A percentile compares a stretch with the other conserved stretches of the same genome.
Conservation (phyloP, 2,888 invertebrate genomes). For the Cataglyphis rosenhaueri region DNA sequence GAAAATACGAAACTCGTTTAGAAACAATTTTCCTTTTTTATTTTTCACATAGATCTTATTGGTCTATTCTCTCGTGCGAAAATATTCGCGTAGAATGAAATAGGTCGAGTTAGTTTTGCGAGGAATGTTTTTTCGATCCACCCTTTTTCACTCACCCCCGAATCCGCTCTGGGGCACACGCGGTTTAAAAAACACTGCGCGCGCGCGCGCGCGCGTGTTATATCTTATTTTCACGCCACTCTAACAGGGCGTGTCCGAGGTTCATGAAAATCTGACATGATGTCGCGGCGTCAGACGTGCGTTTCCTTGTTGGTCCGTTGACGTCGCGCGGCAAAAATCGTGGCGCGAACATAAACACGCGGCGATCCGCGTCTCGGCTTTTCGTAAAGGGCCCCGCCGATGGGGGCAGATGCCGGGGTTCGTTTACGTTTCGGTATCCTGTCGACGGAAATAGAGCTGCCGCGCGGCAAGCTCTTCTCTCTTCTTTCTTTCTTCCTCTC, state of each 20-base stretch:
- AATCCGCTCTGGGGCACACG: slow-evolving; percentile 29
- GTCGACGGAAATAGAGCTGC: slow-evolving; percentile 67
- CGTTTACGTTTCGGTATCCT: slow-evolving; percentile 71
- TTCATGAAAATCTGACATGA: slow-evolving; percentile 32
- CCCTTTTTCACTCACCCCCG: not conserved
- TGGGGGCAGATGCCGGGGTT: slow-evolving; percentile 60
- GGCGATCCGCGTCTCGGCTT: slow-evolving; percentile 57
- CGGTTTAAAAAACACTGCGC: slow-evolving; percentile 34
- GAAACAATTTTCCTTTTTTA: not conserved
- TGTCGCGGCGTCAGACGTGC: not conserved
- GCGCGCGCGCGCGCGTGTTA: not conserved
- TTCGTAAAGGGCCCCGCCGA: slow-evolving; percentile 50
- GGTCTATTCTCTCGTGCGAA: not conserved
- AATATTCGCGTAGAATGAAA: slow-evolving; percentile 37
- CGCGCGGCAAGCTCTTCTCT: not conserved
- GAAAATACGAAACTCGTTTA: slow-evolving; percentile 31
- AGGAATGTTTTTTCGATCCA: slow-evolving; percentile 19
- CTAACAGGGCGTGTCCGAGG: slow-evolving; percentile 27
- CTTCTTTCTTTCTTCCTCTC: not conserved
- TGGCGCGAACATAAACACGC: slow-evolving; percentile 60
- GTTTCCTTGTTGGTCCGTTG: slow-evolving; percentile 32
- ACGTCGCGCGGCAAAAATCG: slow-evolving; percentile 48
- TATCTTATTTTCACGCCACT: slow-evolving; percentile 3
- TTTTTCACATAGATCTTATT: slow-evolving; percentile 14
- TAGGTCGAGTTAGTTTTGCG: slow-evolving; percentile 42